These are phyloP conservation scores for Dryas iulia DNA, from an alignment of 1,140 invertebrate species.

Conservation along the genomic window DNA sequence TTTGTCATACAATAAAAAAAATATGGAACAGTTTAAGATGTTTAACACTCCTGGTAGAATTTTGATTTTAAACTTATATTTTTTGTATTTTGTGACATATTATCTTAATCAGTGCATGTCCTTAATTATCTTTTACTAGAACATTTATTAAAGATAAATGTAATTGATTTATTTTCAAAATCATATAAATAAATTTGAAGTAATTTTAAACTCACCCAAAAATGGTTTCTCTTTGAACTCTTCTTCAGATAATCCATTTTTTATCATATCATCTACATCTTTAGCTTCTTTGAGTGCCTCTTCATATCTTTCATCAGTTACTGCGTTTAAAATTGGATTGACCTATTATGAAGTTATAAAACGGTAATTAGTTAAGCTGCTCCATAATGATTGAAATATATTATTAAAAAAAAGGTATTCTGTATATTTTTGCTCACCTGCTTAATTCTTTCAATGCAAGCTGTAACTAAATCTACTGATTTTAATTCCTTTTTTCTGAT, in stretches of 20 bases:
- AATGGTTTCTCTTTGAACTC: constrained; percentile 85
- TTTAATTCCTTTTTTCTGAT: constrained; percentile 84
- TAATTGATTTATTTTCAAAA: background rate
- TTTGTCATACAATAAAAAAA: too few species aligned
- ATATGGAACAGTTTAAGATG: too few species aligned
- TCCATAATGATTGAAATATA: background rate
- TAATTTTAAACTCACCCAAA: constrained; percentile 77
- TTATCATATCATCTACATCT: constrained; percentile 85
- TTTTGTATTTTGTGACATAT: too few species aligned
- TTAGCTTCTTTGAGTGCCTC: constrained; percentile 89
- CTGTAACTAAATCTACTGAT: constrained; percentile 85
- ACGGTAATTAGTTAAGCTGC: background rate
- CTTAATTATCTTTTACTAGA: too few species aligned
- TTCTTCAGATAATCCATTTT: constrained; percentile 79
- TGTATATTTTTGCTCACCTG: constrained; percentile 74
- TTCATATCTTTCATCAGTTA: constrained; percentile 89
- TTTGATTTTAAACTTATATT: too few species aligned
- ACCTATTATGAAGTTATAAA: constrained; percentile 44
- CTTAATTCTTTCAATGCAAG: constrained; percentile 90
- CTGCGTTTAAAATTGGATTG: constrained; percentile 89
- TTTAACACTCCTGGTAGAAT: too few species aligned
- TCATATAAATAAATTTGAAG: background rate
- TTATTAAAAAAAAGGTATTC: background rate
- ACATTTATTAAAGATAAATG: too few species aligned
- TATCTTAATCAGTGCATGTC: too few species aligned